These are phyloP conservation scores for Pseudomyrmex pallidus DNA, from an alignment of 1,140 invertebrate genomes.

Conservation along the genomic window DNA sequence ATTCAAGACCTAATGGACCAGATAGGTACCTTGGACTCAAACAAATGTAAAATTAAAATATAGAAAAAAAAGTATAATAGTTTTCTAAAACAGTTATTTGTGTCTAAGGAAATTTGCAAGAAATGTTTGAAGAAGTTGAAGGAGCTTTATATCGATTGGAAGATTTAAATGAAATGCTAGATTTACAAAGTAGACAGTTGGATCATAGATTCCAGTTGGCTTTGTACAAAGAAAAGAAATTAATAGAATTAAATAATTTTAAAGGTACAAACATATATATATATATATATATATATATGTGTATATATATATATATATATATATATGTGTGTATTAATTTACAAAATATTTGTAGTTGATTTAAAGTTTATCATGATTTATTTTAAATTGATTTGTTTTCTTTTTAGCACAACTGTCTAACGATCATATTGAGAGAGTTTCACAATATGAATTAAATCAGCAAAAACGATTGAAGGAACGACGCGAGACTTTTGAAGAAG, in stretches of 20 bases:
- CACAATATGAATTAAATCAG: constrained; percentile 86
- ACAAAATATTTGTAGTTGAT: too few species aligned
- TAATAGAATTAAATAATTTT: constrained; percentile 86
- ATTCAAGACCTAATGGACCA: constrained; percentile 87
- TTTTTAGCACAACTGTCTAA: constrained; percentile 86
- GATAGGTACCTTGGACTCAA: constrained; percentile 83
- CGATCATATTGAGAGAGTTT: constrained; percentile 87
- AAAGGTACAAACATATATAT: constrained; percentile 85
- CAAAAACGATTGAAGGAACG: constrained; percentile 87
- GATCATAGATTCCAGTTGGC: constrained; percentile 88
- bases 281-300: background rate
- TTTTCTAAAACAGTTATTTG: constrained; percentile 19
- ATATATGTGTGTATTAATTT: background rate
- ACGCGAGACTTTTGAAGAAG: constrained; percentile 89
- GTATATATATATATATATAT: background rate
- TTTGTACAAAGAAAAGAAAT: constrained; percentile 88
- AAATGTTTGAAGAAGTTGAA: constrained; percentile 88
- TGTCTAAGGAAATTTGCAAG: constrained; percentile 86
- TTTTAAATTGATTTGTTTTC: constrained; percentile 56
- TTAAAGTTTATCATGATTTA: constrained; percentile 20
- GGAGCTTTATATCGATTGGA: constrained; percentile 87
- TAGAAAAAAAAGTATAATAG: background rate
- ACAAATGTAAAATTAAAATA: background rate
- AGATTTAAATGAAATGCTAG: constrained; percentile 88
- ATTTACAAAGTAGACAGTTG: constrained; percentile 87